Evolutionary conservation across 2,797 vertebrate genomes (phyloP).

Genomic region (Muscicapa comitata): DNA sequence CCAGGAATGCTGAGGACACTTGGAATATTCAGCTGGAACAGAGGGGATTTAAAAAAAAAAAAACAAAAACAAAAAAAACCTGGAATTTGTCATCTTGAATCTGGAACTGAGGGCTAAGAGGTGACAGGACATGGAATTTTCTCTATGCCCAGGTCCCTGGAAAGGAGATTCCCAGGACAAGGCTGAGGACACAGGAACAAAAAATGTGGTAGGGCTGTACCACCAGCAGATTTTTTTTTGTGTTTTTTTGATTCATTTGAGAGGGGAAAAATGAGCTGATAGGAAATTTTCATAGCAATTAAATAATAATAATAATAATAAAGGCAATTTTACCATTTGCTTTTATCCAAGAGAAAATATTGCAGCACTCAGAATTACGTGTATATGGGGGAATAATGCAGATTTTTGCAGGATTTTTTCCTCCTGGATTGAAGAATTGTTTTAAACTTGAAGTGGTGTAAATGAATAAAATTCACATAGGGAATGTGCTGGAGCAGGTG

Average conservation of each 20-base stretch:
- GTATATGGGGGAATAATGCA: not conserved
- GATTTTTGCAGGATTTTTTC: not conserved
- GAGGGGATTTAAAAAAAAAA: not conserved
- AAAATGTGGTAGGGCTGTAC: rapidly evolving
- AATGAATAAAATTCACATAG: not conserved
- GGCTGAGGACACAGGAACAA: not conserved
- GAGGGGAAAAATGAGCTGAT: not conserved
- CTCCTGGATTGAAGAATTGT: not conserved
- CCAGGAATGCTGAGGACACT: not conserved
- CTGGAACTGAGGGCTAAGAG: not conserved
- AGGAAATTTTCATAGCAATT: not conserved
- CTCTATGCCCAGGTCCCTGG: not conserved
- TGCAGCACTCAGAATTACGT: not conserved
- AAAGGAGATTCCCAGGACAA: not conserved
- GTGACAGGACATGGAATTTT: not conserved
- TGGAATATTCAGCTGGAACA: not conserved
- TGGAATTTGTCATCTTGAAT: not conserved
- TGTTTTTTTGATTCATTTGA: not conserved
- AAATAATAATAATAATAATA: not conserved
- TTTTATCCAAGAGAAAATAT: not conserved
- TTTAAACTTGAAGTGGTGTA: not conserved
- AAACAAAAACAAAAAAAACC: not conserved
- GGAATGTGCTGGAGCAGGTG: not conserved
- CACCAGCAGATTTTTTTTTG: not conserved
- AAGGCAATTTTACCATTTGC: not conserved